Base-by-base conservation (phyloP, 2,113 vertebrate species). In the Illadopsis cleaveri region DNA sequence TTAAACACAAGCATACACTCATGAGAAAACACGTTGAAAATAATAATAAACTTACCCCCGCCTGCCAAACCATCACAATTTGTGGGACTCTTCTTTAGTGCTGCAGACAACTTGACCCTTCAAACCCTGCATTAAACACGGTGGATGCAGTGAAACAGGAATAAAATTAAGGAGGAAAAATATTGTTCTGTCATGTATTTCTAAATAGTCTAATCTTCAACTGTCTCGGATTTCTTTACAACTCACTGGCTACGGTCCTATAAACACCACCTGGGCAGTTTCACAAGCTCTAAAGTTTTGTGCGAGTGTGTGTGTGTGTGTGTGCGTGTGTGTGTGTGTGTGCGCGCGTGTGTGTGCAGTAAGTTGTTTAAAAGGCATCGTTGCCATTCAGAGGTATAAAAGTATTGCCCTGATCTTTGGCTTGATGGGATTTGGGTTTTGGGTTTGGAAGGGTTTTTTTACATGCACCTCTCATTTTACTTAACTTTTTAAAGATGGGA, bases 401-500 rank as follows among this genome's bases (percentile, higher is more conserved):
- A 97, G 94, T 98, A 97, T 97, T 97, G 96, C 97, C 96, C 97
- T 96, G 90, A 96, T 97, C 95, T 97, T 97, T 95, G 96, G 92
- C 83, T 89, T 93, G 92, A 91, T 94, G 90, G 85, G 56, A 76
- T 83, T 88, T 94, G 68, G n/a, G 17, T 65, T 89, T 86, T 83
- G 48, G 54, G 75, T 89, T 94, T 89, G 50, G 50, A 78, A 88
- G 45, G 51, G 0, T 62, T 86, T 96, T 97, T 96, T 97, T 89
- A 94, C 94, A 91, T 40, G 90, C 92, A 97, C 96, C 96, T 97
- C 98, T 98, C 95, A 96, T 96, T 98, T 97, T 96, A 96, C 95
- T 97, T 97, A 97, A 98, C 97, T 98, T 98, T 98, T 97, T 96
- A 80, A 97, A 98, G 95, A 97, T 97, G 97, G 97, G 97, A 96